Conservation (phyloP, 2,888 invertebrate species). For the Epirrhoe tristata region DNA sequence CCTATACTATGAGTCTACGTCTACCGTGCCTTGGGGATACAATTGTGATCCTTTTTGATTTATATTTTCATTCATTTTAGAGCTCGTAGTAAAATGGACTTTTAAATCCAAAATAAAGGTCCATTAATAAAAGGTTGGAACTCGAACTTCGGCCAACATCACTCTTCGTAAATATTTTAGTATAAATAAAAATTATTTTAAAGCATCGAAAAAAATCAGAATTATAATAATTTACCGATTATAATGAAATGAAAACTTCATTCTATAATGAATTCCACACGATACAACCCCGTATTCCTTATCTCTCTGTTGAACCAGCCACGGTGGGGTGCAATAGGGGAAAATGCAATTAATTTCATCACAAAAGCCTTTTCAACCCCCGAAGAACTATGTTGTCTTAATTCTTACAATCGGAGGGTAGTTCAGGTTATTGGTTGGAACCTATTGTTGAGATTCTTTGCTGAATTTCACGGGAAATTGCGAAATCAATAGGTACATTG, state of each 20-base stretch:
- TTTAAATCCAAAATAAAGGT: too few relatives aligned
- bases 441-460: background rate
- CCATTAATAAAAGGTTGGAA: too few relatives aligned
- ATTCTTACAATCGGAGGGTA: slow-evolving; percentile 36
- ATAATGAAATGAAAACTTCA: background rate
- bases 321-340: slow-evolving; percentile 61
- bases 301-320: slow-evolving; percentile 34
- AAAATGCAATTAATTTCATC: slow-evolving; percentile 80
- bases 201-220: too few relatives aligned
- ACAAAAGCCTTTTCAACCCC: slow-evolving; percentile 67
- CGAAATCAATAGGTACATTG: background rate
- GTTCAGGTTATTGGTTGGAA: slow-evolving; percentile 2
- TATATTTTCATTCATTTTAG: too few relatives aligned
- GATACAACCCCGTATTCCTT: slow-evolving; percentile 16
- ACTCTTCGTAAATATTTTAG: too few relatives aligned
- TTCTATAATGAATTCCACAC: background rate
- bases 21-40: too few relatives aligned
- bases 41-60: too few relatives aligned
- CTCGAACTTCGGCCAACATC: too few relatives aligned
- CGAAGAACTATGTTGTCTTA: slow-evolving; percentile 43
- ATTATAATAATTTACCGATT: too few relatives aligned
- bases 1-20: too few relatives aligned
- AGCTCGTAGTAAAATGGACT: too few relatives aligned
- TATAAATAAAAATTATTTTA: too few relatives aligned
- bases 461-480: background rate